Percentiles rank a stretch among this genome's conserved stretches.
Evolutionary conservation across 2,113 vertebrate species (phyloP).

Genomic region (Mirounga angustirostris): DNA sequence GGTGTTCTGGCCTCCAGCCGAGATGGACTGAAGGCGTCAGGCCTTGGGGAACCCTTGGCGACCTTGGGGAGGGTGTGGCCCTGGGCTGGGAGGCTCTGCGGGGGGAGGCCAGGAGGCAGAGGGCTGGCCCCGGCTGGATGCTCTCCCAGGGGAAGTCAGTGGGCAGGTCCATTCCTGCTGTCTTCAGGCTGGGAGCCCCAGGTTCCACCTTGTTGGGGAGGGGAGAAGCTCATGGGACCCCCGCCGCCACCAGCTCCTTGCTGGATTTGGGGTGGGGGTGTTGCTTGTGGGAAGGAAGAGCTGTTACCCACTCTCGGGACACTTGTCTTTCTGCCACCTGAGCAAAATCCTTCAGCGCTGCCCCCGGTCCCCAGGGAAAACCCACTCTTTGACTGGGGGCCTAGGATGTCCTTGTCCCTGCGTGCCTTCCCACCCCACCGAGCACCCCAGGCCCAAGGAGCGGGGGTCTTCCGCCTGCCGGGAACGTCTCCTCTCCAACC

Average conservation of each 20-base stretch:
- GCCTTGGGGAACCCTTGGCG: not conserved
- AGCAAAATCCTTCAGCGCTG: too few species aligned
- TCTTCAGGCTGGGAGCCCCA: not conserved
- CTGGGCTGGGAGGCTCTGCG: not conserved
- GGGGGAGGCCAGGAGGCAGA: not conserved
- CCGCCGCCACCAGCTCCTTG: not conserved
- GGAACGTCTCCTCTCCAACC: not conserved
- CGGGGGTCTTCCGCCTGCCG: rapidly evolving
- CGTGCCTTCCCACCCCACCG: too few species aligned
- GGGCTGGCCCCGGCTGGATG: too few species aligned
- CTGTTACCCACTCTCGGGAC: rapidly evolving
- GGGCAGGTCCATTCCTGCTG: not conserved
- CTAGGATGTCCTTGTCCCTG: not conserved
- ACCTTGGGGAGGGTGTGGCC: too few species aligned
- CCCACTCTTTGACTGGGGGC: rapidly evolving
- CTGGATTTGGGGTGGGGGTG: rapidly evolving
- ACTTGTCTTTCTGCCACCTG: too few species aligned
- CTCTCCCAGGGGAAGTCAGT: not conserved
- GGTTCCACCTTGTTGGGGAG: not conserved
- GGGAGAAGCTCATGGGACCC: not conserved
- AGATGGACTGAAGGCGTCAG: not conserved
- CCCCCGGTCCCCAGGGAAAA: not conserved
- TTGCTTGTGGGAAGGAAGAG: not conserved
- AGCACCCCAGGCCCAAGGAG: not conserved
- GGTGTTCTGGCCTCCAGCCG: not conserved